Base-by-base conservation (phyloP, 2,888 invertebrate species). In the Torymus texanus region DNA sequence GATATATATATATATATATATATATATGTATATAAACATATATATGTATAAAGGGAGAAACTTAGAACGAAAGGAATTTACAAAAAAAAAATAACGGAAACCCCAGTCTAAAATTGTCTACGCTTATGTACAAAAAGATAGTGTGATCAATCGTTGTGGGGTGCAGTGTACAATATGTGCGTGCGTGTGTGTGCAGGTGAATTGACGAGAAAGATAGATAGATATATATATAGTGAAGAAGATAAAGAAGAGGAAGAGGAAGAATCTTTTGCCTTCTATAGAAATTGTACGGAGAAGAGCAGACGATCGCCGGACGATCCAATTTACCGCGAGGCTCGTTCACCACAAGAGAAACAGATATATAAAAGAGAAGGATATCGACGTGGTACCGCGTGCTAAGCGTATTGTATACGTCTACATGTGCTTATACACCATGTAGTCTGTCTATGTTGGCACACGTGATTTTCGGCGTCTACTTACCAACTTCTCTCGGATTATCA, bases 51-150 rank as follows among this genome's bases (percentile, higher is more conserved):
- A 2, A 21, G 2, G 2, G 2, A 13, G 3, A 72, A 10, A 41
- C 8, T 41, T 41, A 61, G 16, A 51, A 68, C 63, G 50, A 58
- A 66, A 61, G 73, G 70, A 71, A 63, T 59, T 81, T 55, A 53
- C 73, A 68, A 71, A 51, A 21, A 21, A 2, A 68, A 71, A 51
- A 21, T 2, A 2, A 55, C 10, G 5, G 62, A 18, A 53, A 67
- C 67, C 73, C 63, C 56, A 78, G 53, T 79, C 66, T 80, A 70
- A 68, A 70, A 61, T 63, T 76, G 5, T n/a, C 24, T 70, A 56
- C 62, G 68, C 61, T 70, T 63, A 70, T 29, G 21, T 59, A 29
- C 8, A 29, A 5, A 29, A 3, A 41, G 41, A 41, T 5, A 29
- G 29, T 29, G 29, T 41, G 41, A 41, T 41, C 41, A 53, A 59